These are phyloP conservation scores for Drosophila bipectinata DNA, from an alignment of 1,140 invertebrate species.

Conservation along the genomic window DNA sequence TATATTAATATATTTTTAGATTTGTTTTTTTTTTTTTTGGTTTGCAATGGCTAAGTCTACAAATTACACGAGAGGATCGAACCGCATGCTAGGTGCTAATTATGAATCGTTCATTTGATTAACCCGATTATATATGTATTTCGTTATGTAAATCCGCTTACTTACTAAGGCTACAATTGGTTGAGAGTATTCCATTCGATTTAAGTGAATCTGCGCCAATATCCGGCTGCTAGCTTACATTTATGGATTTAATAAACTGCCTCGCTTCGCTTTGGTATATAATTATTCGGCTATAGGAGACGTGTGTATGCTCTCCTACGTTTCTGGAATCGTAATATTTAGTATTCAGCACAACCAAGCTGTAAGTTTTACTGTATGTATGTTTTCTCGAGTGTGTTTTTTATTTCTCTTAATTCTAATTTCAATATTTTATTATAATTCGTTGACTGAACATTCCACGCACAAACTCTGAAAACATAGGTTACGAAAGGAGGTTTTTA, in stretches of 20 bases:
- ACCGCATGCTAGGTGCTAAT: constrained; percentile 27
- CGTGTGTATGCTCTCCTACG: not conserved
- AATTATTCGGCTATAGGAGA: constrained; percentile 1
- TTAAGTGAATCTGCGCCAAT: constrained; percentile 33
- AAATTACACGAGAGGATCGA: constrained; percentile 23
- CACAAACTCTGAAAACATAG: constrained; percentile 5
- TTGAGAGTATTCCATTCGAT: constrained; percentile 58
- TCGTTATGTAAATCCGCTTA: constrained; percentile 47
- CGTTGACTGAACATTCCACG: constrained; percentile 30
- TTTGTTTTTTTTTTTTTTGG: constrained; percentile 10
- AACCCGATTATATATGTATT: constrained; percentile 15
- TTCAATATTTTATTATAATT: constrained; percentile 22
- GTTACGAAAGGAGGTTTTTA: not conserved
- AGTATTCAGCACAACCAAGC: constrained; percentile 76
- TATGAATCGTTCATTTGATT: constrained; percentile 25
- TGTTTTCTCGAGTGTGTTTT: constrained; percentile 3
- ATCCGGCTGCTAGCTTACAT: constrained; percentile 15
- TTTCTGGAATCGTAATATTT: constrained; percentile 44
- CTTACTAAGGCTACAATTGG: constrained; percentile 72
- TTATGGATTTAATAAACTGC: constrained; percentile 42
- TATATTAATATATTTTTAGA: constrained; percentile 5
- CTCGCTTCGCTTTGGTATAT: constrained; percentile 13
- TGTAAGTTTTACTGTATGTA: constrained; percentile 44
- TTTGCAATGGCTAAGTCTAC: constrained; percentile 27
- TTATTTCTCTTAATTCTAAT: constrained; percentile 19